Conservation (phyloP, 2,113 vertebrate genomes). For the Stigmatopora nigra region DNA sequence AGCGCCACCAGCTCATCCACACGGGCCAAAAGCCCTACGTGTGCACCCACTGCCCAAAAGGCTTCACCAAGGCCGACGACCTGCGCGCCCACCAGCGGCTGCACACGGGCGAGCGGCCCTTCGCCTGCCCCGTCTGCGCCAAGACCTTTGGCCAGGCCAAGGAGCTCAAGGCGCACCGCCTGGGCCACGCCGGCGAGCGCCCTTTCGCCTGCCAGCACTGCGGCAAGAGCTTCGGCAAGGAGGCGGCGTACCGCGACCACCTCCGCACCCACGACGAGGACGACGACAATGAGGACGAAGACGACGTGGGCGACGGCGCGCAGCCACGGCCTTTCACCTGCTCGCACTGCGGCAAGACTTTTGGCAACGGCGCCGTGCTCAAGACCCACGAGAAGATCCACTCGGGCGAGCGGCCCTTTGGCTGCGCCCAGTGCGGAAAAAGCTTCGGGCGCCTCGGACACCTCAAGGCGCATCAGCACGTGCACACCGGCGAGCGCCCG, state of each 20-base stretch:
- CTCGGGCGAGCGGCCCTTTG: conserved; percentile 69
- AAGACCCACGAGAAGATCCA: conserved; percentile 76
- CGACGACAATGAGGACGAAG: conserved; percentile 15
- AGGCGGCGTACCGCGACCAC: conserved; percentile 70
- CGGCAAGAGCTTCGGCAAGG: conserved; percentile 70
- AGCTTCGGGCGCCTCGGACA: conserved; percentile 73
- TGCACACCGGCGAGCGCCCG: conserved; percentile 72
- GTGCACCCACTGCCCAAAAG: conserved; percentile 73
- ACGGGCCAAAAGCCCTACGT: conserved; percentile 72
- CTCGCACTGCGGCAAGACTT: conserved; percentile 70
- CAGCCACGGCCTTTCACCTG: conserved; percentile 62
- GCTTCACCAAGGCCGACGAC: conserved; percentile 72
- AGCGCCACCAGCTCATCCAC: conserved; percentile 74
- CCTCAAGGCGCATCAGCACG: conserved; percentile 77
- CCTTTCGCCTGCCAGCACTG: conserved; percentile 69
- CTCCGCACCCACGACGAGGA: conserved; percentile 67
- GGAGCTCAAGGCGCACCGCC: conserved; percentile 70
- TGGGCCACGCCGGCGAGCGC: conserved; percentile 68
- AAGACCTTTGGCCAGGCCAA: conserved; percentile 71
- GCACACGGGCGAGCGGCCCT: conserved; percentile 73
- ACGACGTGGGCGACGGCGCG: conserved; percentile 26
- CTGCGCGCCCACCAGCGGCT: conserved; percentile 72
- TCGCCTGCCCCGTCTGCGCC: conserved; percentile 65
- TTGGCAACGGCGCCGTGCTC: conserved; percentile 72
- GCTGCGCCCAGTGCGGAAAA: conserved; percentile 75